These are phyloP conservation scores for Tichodroma muraria DNA, from an alignment of 2,113 vertebrate genomes.

Conservation along the genomic window DNA sequence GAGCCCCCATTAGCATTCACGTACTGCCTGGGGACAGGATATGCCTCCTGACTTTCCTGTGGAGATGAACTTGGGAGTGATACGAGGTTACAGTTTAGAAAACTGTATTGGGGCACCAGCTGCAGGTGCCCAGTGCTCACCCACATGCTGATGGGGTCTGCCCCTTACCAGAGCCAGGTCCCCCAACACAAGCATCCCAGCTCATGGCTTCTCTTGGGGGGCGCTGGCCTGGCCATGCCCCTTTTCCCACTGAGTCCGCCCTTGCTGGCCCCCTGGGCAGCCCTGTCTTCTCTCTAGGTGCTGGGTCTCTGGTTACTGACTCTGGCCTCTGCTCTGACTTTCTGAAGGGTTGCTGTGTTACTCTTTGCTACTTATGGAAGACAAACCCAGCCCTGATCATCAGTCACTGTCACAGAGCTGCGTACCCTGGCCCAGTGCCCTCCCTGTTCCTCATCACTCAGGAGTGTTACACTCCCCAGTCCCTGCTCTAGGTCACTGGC, in stretches of 20 bases:
- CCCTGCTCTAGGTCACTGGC: background rate
- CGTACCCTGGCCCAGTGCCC: background rate
- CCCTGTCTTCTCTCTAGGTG: background rate
- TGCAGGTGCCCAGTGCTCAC: background rate
- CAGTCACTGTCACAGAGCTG: background rate
- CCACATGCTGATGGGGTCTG: background rate
- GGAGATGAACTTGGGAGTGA: no score
- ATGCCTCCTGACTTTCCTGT: background rate
- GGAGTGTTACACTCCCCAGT: background rate
- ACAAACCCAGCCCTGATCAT: background rate
- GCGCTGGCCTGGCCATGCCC: background rate
- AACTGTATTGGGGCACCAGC: no score
- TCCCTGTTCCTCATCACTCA: fast-evolving
- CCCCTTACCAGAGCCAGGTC: background rate
- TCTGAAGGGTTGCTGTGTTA: background rate
- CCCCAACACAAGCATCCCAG: fast-evolving
- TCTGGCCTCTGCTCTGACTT: background rate
- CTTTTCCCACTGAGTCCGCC: background rate
- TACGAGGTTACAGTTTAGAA: background rate
- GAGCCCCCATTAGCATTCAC: fast-evolving
- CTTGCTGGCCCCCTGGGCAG: background rate
- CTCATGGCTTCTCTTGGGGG: background rate
- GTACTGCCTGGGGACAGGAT: background rate
- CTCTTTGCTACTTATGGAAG: background rate
- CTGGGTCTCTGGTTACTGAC: background rate